A percentile compares a stretch with the other conserved stretches of the same genome.
Evolutionary conservation across 2,888 invertebrate genomes (phyloP).

Genomic region (Pharmacophagus antenor): DNA sequence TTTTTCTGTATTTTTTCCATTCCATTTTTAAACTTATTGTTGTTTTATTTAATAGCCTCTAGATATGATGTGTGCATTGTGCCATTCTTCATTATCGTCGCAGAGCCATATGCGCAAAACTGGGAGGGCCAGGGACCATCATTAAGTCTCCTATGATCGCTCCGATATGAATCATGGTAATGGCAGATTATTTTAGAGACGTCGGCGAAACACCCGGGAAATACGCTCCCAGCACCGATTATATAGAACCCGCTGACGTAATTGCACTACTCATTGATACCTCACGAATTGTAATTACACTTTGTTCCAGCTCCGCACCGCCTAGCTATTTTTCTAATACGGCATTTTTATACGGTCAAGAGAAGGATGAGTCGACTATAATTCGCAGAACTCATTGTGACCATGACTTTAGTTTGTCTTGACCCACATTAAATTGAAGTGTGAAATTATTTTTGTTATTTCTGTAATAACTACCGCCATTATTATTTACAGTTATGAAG

Average conservation of each 20-base stretch:
- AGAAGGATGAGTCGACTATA: slow-evolving; percentile 53
- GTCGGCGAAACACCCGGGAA: slow-evolving; percentile 72
- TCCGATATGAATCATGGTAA: slow-evolving; percentile 78
- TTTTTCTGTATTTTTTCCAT: too few species aligned
- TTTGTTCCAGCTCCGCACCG: slow-evolving; percentile 66
- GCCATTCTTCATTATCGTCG: slow-evolving; percentile 50
- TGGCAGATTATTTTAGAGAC: slow-evolving; percentile 76
- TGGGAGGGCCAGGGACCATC: slow-evolving; percentile 59
- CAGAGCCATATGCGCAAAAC: slow-evolving; percentile 61
- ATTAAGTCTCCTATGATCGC: slow-evolving; percentile 70
- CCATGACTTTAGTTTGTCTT: slow-evolving; percentile 13
- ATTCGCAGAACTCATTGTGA: slow-evolving; percentile 26
- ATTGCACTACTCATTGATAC: slow-evolving; percentile 76
- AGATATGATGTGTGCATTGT: slow-evolving; percentile 25
- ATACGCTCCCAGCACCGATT: slow-evolving; percentile 67
- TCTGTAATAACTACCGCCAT: slow-evolving; percentile 10
- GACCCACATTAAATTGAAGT: slow-evolving; percentile 21
- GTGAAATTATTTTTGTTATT: slow-evolving; percentile 12
- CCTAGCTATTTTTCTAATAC: slow-evolving; percentile 57
- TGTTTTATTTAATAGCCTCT: background rate
- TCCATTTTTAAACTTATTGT: background rate
- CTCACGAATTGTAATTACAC: slow-evolving; percentile 75
- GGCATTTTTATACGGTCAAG: slow-evolving; percentile 60
- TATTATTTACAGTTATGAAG: slow-evolving; percentile 21
- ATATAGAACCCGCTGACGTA: slow-evolving; percentile 67